These are phyloP conservation scores for Chloebia gouldiae DNA, from an alignment of 2,113 vertebrate genomes.

Conservation along the genomic window DNA sequence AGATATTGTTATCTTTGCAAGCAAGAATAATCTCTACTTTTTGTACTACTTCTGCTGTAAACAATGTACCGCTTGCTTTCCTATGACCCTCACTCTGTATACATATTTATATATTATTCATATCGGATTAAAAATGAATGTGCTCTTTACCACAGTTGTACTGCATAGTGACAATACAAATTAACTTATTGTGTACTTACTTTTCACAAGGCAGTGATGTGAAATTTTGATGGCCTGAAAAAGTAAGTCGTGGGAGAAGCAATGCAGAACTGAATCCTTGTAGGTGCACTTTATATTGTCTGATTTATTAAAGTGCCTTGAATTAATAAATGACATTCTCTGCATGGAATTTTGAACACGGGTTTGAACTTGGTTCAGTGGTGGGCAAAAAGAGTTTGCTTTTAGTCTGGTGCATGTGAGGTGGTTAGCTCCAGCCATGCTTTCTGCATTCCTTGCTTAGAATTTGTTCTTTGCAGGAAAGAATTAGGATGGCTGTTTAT, in stretches of 20 bases:
- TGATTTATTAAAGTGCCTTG: constrained; percentile 46
- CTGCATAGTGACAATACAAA: constrained; percentile 81
- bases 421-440: not conserved
- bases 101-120: constrained; percentile 89
- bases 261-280: constrained; percentile 16
- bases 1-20: constrained; percentile 67
- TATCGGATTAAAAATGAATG: constrained; percentile 86
- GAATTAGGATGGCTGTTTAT: not conserved
- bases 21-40: constrained; percentile 73
- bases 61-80: constrained; percentile 73
- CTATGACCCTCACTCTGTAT: constrained; percentile 78
- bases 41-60: constrained; percentile 70
- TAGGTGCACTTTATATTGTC: constrained; percentile 29
- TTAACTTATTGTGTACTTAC: constrained; percentile 86
- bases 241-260: constrained; percentile 46
- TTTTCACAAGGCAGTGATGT: constrained; percentile 76
- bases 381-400: not conserved
- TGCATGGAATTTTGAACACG: not conserved
- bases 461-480: not conserved
- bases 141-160: constrained; percentile 80
- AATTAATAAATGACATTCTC: constrained; percentile 39
- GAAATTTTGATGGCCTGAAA: constrained; percentile 76
- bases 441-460: not conserved
- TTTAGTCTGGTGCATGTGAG: not conserved
- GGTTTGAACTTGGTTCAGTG: not conserved